Conservation (phyloP, 2,888 invertebrate species). For the Caenorhabditis drosophilae region DNA sequence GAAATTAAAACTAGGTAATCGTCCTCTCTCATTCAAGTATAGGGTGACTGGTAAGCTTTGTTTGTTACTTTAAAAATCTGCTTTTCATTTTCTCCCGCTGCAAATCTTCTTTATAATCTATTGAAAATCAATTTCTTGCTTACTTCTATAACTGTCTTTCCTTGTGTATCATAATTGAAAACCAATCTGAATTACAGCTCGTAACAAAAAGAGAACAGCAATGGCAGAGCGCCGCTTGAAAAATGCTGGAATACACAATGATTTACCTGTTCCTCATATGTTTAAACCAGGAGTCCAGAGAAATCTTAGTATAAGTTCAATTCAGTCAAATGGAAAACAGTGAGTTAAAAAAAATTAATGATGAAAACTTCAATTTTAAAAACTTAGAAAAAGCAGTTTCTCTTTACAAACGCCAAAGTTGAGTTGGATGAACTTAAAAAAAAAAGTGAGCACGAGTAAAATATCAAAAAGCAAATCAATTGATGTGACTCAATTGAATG, state of each 20-base stretch:
- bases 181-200: constrained; percentile 34
- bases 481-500: constrained; percentile 28
- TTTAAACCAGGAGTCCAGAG: constrained; percentile 19
- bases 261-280: constrained; percentile 55
- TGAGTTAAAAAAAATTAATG: constrained; percentile 1
- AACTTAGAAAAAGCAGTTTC: constrained; percentile 18
- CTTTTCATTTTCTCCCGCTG: too few species aligned
- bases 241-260: constrained; percentile 49
- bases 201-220: constrained; percentile 57
- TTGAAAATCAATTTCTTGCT: neutral
- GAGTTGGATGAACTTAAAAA: constrained; percentile 21
- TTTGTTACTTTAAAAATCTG: too few species aligned
- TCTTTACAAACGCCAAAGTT: constrained; percentile 10
- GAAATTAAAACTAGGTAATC: too few species aligned
- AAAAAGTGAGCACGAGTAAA: constrained; percentile 4
- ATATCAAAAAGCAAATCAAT: constrained; percentile 30
- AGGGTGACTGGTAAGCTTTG: too few species aligned
- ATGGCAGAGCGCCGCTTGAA: constrained; percentile 59
- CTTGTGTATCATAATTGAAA: neutral
- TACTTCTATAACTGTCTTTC: too few species aligned
- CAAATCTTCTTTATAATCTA: too few species aligned
- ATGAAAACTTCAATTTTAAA: neutral
- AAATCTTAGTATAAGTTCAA: constrained; percentile 21
- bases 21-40: too few species aligned
- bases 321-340: constrained; percentile 24